These are phyloP conservation scores for Drosophila differens DNA, from an alignment of 2,888 invertebrate species.

Conservation along the genomic window DNA sequence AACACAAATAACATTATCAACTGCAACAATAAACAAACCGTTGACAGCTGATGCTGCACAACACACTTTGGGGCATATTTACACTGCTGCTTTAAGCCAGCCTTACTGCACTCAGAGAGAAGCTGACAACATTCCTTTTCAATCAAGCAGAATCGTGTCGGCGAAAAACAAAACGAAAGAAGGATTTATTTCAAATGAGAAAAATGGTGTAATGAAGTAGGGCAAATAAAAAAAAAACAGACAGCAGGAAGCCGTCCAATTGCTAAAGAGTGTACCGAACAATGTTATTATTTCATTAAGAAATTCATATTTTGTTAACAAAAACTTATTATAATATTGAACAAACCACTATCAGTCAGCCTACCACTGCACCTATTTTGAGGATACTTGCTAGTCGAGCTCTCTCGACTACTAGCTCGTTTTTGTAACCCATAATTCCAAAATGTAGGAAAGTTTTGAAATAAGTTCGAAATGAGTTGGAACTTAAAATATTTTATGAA, in stretches of 20 bases:
- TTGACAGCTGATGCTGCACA: slow-evolving; percentile 42
- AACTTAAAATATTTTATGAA: too few species aligned
- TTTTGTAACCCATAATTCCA: not conserved
- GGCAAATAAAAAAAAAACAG: not conserved
- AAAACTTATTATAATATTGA: rapidly evolving
- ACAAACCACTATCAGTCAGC: not conserved
- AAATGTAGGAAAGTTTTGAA: not conserved
- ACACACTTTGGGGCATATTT: slow-evolving; percentile 68
- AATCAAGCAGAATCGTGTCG: not conserved
- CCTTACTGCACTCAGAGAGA: slow-evolving; percentile 27
- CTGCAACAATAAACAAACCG: slow-evolving; percentile 2
- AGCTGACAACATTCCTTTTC: not conserved
- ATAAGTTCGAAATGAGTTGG: too few species aligned
- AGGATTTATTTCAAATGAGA: not conserved
- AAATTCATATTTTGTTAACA: not conserved
- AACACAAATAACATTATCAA: not conserved
- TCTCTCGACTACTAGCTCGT: not conserved
- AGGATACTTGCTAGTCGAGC: not conserved
- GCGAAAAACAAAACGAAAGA: not conserved
- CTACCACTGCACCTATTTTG: not conserved
- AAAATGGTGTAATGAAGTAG: not conserved
- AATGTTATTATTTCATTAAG: not conserved
- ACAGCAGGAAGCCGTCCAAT: not conserved
- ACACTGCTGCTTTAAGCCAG: slow-evolving; percentile 61
- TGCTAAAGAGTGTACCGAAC: not conserved